Percentiles rank a stretch among this genome's conserved stretches.
These are phyloP conservation scores for Apogon talboti DNA, from an alignment of 2,797 vertebrate species.

Conservation along the genomic window DNA sequence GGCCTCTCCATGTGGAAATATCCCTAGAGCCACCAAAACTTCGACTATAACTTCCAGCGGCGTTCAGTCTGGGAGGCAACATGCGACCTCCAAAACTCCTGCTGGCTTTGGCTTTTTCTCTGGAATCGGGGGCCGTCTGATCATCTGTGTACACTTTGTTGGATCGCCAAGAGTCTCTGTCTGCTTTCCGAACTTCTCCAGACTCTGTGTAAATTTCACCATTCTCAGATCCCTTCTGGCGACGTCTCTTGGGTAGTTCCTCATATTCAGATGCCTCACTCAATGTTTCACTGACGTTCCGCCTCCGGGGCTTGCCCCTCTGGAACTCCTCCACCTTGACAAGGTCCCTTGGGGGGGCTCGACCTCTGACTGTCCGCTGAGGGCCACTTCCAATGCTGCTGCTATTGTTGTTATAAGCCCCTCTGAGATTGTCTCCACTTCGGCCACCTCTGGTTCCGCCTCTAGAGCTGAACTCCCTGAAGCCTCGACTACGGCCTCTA, in stretches of 20 bases:
- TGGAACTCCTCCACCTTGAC: conserved; percentile 90
- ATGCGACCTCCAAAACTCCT: conserved; percentile 89
- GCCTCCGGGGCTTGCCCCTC: conserved; percentile 89
- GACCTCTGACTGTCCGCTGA: conserved; percentile 84
- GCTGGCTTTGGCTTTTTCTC: conserved; percentile 84
- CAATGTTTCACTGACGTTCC: conserved; percentile 95
- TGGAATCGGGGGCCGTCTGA: conserved; percentile 79
- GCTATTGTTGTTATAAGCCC: conserved; percentile 66
- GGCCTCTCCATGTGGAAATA: conserved; percentile 88
- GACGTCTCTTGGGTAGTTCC: conserved; percentile 95
- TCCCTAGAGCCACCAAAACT: conserved; percentile 87
- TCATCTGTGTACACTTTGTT: conserved; percentile 93
- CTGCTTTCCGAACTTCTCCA: conserved; percentile 85
- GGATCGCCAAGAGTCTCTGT: conserved; percentile 94
- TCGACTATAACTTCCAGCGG: conserved; percentile 83
- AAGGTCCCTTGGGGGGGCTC: conserved; percentile 87
- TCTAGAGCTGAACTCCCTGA: conserved; percentile 91
- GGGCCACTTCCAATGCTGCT: conserved; percentile 58
- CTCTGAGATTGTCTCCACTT: conserved; percentile 71
- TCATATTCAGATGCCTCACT: conserved; percentile 97
- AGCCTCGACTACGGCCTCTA: conserved; percentile 90
- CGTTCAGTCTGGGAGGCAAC: conserved; percentile 92
- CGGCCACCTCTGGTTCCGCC: conserved; percentile 80
- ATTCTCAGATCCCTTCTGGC: conserved; percentile 90
- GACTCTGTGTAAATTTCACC: conserved; percentile 85